Conservation (phyloP, 2,113 vertebrate species). For the Charina bottae region DNA sequence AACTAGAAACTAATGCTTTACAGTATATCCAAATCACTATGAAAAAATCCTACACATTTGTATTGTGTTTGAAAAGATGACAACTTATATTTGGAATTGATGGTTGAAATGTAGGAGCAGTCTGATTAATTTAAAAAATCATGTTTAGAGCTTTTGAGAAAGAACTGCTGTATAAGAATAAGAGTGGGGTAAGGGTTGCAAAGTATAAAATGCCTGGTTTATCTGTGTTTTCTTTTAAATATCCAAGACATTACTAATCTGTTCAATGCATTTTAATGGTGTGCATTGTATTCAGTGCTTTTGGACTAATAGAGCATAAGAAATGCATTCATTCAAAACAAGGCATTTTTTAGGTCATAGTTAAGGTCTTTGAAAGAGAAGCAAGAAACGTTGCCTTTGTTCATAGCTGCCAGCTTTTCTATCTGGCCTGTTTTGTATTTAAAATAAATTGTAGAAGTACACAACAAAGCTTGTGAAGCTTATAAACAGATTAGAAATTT, state of each 20-base stretch:
- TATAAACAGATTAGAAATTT: conserved; percentile 3
- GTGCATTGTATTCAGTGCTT: conserved; percentile 57
- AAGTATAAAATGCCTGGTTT: conserved; percentile 26
- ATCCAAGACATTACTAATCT: conserved; percentile 43
- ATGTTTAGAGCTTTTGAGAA: not conserved
- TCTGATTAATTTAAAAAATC: not conserved
- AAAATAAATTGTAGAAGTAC: conserved; percentile 35
- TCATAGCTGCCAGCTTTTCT: conserved; percentile 40
- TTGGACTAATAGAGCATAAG: conserved; percentile 66
- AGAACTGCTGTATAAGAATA: not conserved
- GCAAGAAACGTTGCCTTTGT: conserved; percentile 50
- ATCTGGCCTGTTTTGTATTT: conserved; percentile 48
- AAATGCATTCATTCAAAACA: conserved; percentile 64
- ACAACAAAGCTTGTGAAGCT: conserved; percentile 32
- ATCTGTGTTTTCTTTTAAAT: conserved; percentile 31
- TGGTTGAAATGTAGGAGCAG: not conserved
- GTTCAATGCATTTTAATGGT: conserved; percentile 59
- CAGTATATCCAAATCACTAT: not conserved
- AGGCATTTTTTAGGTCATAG: conserved; percentile 58
- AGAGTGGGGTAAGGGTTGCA: not conserved
- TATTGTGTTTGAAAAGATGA: rapidly evolving
- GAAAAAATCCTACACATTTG: not conserved
- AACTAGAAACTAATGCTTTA: not conserved
- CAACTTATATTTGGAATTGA: not conserved
- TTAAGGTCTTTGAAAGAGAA: conserved; percentile 49